Percentiles rank a stretch among this genome's conserved stretches.
Conservation (phyloP, 2,888 invertebrate species). For the Crioceris asparagi region DNA sequence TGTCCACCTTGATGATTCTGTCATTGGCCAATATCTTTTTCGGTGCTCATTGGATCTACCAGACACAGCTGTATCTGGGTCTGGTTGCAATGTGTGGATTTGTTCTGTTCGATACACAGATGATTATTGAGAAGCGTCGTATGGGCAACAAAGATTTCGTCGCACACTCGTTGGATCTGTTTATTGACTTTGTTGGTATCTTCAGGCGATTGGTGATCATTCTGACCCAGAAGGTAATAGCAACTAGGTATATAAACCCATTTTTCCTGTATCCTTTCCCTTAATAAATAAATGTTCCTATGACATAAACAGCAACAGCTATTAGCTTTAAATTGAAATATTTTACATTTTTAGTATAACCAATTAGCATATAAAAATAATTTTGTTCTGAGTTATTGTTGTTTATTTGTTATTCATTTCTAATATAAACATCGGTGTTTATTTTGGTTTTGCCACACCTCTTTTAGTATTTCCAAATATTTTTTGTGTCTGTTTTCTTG, state of each 20-base stretch:
- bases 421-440: background rate
- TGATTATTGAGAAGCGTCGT: constrained; percentile 86
- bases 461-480: too few species aligned
- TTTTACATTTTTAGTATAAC: background rate
- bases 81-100: constrained; percentile 89
- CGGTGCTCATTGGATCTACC: constrained; percentile 60
- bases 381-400: background rate
- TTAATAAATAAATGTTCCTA: background rate
- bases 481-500: too few species aligned
- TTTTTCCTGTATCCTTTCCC: constrained; percentile 7
- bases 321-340: background rate
- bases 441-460: too few species aligned
- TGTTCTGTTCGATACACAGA: constrained; percentile 93
- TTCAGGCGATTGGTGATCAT: constrained; percentile 88
- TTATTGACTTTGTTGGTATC: constrained; percentile 89
- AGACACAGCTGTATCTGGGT: constrained; percentile 81
- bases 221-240: constrained; percentile 72
- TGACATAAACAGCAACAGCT: too few species aligned
- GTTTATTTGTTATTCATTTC: background rate
- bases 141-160: constrained; percentile 89
- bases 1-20: constrained; percentile 69
- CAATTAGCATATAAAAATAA: background rate
- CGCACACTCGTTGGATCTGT: constrained; percentile 82
- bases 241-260: constrained; percentile 25
- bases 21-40: constrained; percentile 78